Evolutionary conservation across 92 coral and sea anemone genomes (phyloP), one percentile per base, ranked within the genome.

Genomic region (Chrysogorgia sp.): DNA sequence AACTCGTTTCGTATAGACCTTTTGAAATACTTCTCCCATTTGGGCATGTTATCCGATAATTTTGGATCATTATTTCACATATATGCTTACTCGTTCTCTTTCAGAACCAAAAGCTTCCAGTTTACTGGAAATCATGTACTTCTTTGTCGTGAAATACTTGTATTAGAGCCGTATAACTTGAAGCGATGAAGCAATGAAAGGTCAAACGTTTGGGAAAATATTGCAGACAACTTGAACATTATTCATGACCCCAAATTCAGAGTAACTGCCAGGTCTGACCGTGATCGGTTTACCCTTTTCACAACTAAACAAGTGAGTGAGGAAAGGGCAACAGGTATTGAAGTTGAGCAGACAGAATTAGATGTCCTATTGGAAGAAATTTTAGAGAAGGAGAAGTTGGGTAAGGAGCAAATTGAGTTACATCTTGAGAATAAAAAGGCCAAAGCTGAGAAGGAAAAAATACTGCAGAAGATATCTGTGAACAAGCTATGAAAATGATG

Each of bases 351-450:
- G 78, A 71, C 78, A 29, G 63, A 71, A 56, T 71, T 71, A 22
- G 78, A 71, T 71, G 78, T 71, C 6, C 63, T 71, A 21, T 40
- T 49, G 14, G 78, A 71, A 71, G 63, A 71, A 29, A 31, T 72
- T 52, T 48, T 47, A 17, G 79, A 72, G 62, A 15, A 62, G 64
- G 64, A 72, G 50, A 63, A 31, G 69, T 63, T 63, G 40, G 69
- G 69, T 7, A 63, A 63, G 24, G 69, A 63, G 35, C 69, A 63
- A 63, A 30, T 63, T 5, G 69, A 63, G 43, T 34, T 63, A 29
- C 40, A 61, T 61, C 3, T 26, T 63, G 69, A 30, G 35, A 63
- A 63, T 22, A 29, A 63, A 0, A 7, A 63, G 35, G 0, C 69
- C 43, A 63, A 63, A 14, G 69, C 69, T 63, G 69, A 63, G 9